Base-by-base conservation (phyloP, 2,888 invertebrate genomes). In the Horisme vitalbata region DNA sequence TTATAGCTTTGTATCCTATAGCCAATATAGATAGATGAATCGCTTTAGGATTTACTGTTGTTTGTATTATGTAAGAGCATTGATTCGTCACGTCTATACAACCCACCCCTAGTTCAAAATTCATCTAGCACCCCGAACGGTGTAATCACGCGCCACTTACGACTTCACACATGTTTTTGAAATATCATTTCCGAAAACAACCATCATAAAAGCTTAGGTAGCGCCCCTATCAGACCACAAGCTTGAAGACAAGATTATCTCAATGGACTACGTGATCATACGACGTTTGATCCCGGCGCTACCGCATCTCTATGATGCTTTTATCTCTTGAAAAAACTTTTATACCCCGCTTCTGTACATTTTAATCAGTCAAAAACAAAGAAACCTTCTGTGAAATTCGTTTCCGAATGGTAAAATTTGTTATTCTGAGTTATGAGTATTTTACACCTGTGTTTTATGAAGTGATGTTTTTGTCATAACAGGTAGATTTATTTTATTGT, bases 271-370 rank as follows among this genome's bases (percentile, higher is more conserved):
- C 87, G 88, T 87, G 88, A 80, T 72, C 63, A 59, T 61, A 52
- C 61, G 55, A 14, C 79, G 69, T 87, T 87, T 87, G 87, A 83
- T 75, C 71, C 67, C 55, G 71, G 74, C 76, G 78, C 76, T 68
- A 75, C 83, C 82, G 82, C 67, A 57, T 20, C 58, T 83, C 77
- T 83, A 80, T 81, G 79, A 10, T 10, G 24, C 58, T 57, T 80
- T 75, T 81, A 79, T 79, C 78, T 71, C 59, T 71, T 62, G 71
- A 75, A 73, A 79, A 79, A 79, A 71, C 72, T 75, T 77, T 81
- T 77, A 75, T 73, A 68, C 64, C 62, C 70, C 67, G 81, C 87
- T 83, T 79, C 83, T 82, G 77, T 87, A 84, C 85, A 88, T 88
- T 83, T 86, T 85, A 85, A 88, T 84, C 78, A 84, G 79, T 55